These are phyloP conservation scores for Meliscaeva auricollis DNA, from an alignment of 2,888 invertebrate genomes.

Conservation along the genomic window DNA sequence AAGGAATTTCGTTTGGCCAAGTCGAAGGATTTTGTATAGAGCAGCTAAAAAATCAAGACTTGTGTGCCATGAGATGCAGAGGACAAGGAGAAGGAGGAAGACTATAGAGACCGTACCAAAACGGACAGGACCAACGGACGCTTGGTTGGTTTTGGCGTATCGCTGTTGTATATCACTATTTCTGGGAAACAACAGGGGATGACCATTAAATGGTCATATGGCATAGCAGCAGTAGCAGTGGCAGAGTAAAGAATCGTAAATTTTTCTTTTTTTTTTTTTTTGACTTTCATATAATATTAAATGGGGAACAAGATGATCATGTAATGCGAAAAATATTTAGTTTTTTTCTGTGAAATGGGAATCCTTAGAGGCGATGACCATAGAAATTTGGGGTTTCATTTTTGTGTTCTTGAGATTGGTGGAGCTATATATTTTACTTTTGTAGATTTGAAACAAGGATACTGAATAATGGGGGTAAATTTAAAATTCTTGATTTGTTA, in stretches of 20 bases:
- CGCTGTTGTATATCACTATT: constrained; percentile 19
- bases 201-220: constrained; percentile 60
- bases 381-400: not conserved
- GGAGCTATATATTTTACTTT: not conserved
- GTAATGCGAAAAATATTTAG: constrained; percentile 12
- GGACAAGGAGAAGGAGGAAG: not conserved
- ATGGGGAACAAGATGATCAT: constrained; percentile 34
- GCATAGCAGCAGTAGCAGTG: not conserved
- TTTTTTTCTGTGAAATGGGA: not conserved
- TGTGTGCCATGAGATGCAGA: constrained; percentile 1
- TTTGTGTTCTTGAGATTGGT: not conserved
- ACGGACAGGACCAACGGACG: constrained; percentile 3
- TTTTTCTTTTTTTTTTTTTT: constrained; percentile 10
- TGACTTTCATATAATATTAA: constrained; percentile 37
- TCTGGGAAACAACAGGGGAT: constrained; percentile 40
- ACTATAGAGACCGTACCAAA: not conserved
- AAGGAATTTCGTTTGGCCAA: constrained; percentile 41
- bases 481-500: too few relatives aligned
- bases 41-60: constrained; percentile 54
- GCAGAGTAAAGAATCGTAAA: constrained; percentile 39
- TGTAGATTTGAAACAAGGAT: too few relatives aligned
- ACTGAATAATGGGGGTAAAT: too few relatives aligned
- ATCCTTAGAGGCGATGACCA: not conserved
- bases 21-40: constrained; percentile 27
- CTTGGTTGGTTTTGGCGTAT: constrained; percentile 12